Percentiles rank a stretch among this genome's conserved stretches.
These are phyloP conservation scores for Aphodius granarius DNA, from an alignment of 2,888 invertebrate genomes.

Conservation along the genomic window DNA sequence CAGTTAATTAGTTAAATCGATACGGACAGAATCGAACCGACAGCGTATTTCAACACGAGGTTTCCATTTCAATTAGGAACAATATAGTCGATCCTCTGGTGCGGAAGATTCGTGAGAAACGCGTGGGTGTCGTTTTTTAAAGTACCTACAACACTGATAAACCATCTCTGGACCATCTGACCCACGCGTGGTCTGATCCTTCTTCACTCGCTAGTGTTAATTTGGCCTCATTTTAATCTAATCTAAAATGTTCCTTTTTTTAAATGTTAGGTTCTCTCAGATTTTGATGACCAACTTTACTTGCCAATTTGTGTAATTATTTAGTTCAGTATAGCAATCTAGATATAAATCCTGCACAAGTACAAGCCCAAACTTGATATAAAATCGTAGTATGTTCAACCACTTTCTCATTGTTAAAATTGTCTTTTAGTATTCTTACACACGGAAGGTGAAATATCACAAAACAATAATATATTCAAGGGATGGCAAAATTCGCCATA, in stretches of 20 bases:
- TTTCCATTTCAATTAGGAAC: not conserved
- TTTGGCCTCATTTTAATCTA: not conserved
- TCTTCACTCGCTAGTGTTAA: not conserved
- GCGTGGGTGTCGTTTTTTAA: not conserved
- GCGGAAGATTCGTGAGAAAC: not conserved
- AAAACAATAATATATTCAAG: no score
- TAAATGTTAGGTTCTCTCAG: no score
- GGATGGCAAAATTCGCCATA: no score
- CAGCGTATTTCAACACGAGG: not conserved
- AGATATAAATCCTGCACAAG: no score
- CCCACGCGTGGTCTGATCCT: not conserved
- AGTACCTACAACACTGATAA: not conserved
- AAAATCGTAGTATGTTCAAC: no score
- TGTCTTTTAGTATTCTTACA: no score
- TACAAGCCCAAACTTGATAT: no score
- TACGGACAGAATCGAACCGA: not conserved
- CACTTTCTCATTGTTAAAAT: no score
- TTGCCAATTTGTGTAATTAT: no score
- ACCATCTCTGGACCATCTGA: not conserved
- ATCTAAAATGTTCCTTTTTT: not conserved
- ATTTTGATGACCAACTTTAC: no score
- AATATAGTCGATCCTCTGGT: not conserved
- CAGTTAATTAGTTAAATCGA: not conserved
- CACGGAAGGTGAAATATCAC: no score
- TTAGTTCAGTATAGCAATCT: no score